Evolutionary conservation across 2,113 vertebrate species (phyloP), one percentile per base, ranked within the genome.

Genomic region (Hemiprocne comata): DNA sequence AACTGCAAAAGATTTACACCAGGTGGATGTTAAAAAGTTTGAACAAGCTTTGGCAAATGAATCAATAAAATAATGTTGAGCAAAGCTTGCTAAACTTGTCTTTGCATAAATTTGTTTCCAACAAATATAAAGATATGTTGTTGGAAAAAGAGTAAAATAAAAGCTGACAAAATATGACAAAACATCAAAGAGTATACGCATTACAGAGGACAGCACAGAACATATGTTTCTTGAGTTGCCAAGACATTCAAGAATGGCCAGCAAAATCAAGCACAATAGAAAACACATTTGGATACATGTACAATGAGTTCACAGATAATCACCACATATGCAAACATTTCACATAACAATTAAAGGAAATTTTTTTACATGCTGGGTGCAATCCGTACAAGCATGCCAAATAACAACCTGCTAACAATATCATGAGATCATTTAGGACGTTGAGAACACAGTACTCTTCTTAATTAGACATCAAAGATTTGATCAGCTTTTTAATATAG

Each of bases 61-160:
- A 97, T 90, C 91, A 96, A 94, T 92, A 93, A 97, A 94, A 93
- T 44, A 96, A 84, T 94, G 80, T 66, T 77, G 69, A 98, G 96
- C 95, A 97, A 97, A 96, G 95, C 97, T 97, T 97, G 96, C 97
- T 98, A 98, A 97, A 97, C 94, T 98, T 98, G 98, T 98, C 98
- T 96, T 98, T 98, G 98, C 98, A 98, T 98, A 98, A 98, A 98
- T 98, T 98, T 98, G 96, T 98, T 99, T 99, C 98, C 99, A 99
- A 98, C 98, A 98, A 98, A 98, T 98, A 98, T 97, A 95, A 97
- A 98, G 97, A 98, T 98, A 98, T 98, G 98, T 98, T 99, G 98
- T 99, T 98, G 98, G 98, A 98, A 97, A 91, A 98, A 97, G 97
- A 97, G 96, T 98, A 98, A 97, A 97, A 98, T 96, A 97, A 97